Evolutionary conservation across 2,888 invertebrate species (phyloP).

Genomic region (Branchellion lobata): DNA sequence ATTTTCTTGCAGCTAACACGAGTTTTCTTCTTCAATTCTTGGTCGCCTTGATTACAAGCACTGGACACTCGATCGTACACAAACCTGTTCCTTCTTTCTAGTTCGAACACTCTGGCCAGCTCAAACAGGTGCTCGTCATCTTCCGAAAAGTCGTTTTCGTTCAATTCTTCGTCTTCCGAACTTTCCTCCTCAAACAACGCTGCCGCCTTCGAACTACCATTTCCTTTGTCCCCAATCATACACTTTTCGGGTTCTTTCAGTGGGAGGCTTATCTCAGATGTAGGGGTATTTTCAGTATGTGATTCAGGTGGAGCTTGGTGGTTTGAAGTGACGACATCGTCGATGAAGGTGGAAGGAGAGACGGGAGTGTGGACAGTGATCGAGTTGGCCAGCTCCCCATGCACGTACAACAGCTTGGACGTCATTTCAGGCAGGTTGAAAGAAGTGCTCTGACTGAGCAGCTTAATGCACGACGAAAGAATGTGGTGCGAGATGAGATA

Average conservation of each 20-base stretch:
- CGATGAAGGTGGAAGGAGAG: not conserved
- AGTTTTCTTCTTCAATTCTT: not conserved
- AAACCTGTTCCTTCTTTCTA: not conserved
- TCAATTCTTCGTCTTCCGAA: not conserved
- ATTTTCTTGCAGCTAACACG: not conserved
- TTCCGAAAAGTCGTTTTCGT: not conserved
- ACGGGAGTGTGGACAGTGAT: not conserved
- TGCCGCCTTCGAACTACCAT: no score
- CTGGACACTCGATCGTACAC: not conserved
- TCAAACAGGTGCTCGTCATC: conserved; percentile 2
- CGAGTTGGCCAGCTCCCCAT: not conserved
- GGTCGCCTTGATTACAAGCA: not conserved
- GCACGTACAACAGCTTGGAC: not conserved
- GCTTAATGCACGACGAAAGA: not conserved
- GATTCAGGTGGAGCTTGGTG: no score
- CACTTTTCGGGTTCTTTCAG: no score
- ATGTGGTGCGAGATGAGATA: not conserved
- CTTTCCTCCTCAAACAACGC: not conserved
- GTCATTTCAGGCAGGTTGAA: conserved; percentile 8
- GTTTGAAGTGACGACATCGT: not conserved
- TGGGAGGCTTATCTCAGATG: no score
- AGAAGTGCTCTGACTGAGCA: not conserved
- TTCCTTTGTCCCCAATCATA: no score
- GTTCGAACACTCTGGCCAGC: not conserved
- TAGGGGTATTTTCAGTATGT: no score